phyloP scores from a whole-genome alignment of 2,797 vertebrate genomes.

The Varecia variegata region DNA sequence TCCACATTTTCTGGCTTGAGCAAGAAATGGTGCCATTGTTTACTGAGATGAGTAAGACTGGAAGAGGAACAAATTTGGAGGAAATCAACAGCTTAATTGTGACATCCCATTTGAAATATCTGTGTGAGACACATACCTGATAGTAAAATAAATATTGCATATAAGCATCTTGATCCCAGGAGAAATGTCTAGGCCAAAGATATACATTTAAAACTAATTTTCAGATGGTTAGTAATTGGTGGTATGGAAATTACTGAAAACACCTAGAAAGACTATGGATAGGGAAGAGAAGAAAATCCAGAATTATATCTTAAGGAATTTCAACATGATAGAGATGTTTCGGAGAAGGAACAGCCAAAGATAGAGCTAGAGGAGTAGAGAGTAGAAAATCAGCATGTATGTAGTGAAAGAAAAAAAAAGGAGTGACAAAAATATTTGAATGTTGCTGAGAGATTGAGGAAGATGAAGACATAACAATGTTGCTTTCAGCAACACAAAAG shows the following conservation, averaged over 20 bases:
- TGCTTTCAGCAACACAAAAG: background rate
- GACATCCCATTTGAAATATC: background rate
- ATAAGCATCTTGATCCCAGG: background rate
- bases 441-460: background rate
- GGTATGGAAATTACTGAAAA: background rate
- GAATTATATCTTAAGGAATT: background rate
- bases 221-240: background rate
- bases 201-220: background rate
- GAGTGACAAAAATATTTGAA: background rate
- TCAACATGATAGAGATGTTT: background rate
- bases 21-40: background rate
- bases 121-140: background rate
- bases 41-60: background rate
- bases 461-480: background rate
- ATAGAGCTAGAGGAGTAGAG: background rate
- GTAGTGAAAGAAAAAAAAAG: background rate
- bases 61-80: background rate
- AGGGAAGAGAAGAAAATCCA: background rate
- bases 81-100: background rate
- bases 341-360: background rate
- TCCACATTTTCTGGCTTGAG: background rate
- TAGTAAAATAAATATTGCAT: background rate
- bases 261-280: background rate
- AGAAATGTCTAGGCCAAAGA: background rate
- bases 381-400: background rate